phyloP scores from a whole-genome alignment of 2,888 invertebrate genomes.

The Idaea straminata region DNA sequence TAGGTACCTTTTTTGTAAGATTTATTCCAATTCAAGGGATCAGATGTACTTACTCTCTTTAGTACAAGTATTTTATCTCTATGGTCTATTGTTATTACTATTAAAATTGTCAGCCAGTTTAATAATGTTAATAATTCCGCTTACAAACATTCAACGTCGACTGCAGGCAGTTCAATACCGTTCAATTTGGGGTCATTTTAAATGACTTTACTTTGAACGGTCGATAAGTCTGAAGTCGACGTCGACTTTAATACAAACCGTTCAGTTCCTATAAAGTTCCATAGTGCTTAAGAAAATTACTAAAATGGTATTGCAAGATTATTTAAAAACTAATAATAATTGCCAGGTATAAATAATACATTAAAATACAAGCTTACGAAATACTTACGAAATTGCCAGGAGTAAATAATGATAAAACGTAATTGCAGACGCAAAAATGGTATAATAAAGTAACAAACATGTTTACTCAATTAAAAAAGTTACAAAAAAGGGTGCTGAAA shows the following conservation, averaged over 20 bases:
- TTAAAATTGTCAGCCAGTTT: background rate
- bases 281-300: background rate
- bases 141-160: background rate
- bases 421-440: too few relatives aligned
- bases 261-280: background rate
- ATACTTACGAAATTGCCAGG: too few relatives aligned
- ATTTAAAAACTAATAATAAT: background rate
- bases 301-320: slow-evolving; percentile 41
- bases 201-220: too few relatives aligned
- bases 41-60: too few relatives aligned
- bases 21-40: too few relatives aligned
- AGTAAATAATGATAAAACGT: too few relatives aligned
- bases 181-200: too few relatives aligned
- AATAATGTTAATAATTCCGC: background rate
- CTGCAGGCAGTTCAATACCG: too few relatives aligned
- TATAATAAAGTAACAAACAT: background rate
- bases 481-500: background rate
- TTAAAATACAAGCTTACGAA: too few relatives aligned
- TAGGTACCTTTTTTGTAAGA: too few relatives aligned
- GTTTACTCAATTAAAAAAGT: background rate
- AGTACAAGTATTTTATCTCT: background rate
- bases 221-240: too few relatives aligned
- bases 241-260: background rate
- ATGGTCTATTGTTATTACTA: background rate
- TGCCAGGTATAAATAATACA: background rate